phyloP scores from a whole-genome alignment of 2,113 vertebrate genomes.

The Mellivora capensis region DNA sequence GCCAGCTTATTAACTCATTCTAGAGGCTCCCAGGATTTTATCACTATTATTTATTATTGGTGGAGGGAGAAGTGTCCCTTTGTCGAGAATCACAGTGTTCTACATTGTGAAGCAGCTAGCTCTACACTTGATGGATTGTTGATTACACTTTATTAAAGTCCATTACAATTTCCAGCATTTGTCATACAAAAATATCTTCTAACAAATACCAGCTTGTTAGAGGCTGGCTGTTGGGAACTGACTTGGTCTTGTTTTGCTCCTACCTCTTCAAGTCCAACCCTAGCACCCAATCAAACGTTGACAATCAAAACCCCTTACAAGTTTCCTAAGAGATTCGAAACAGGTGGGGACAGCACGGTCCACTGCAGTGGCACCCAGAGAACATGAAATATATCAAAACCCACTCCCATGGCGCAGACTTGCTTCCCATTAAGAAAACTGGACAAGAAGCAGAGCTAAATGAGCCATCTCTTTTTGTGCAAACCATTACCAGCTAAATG shows the following conservation, averaged over 20 bases:
- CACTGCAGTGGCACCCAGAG: slow-evolving; percentile 65
- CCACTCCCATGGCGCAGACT: slow-evolving; percentile 55
- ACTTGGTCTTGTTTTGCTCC: slow-evolving; percentile 51
- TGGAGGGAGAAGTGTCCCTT: neutral
- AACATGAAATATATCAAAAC: slow-evolving; percentile 76
- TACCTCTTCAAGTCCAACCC: slow-evolving; percentile 61
- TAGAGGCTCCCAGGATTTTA: neutral
- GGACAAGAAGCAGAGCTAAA: slow-evolving; percentile 72
- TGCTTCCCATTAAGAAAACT: slow-evolving; percentile 60
- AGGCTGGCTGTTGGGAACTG: slow-evolving; percentile 37
- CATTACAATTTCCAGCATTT: slow-evolving; percentile 70
- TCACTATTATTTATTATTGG: neutral
- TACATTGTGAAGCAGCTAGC: neutral
- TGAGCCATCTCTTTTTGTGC: slow-evolving; percentile 73
- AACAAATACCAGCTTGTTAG: slow-evolving; percentile 60
- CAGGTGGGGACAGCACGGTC: slow-evolving; percentile 66
- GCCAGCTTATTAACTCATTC: neutral
- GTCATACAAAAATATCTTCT: slow-evolving; percentile 61
- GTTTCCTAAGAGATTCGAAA: slow-evolving; percentile 70
- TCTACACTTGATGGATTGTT: slow-evolving; percentile 33
- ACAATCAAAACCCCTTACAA: slow-evolving; percentile 62
- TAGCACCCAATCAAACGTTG: slow-evolving; percentile 67
- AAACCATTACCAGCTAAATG: slow-evolving; percentile 78
- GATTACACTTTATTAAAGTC: slow-evolving; percentile 61
- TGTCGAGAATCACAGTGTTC: neutral